phyloP scores from a whole-genome alignment of 2,797 vertebrate genomes.

The Pteropus rufus region DNA sequence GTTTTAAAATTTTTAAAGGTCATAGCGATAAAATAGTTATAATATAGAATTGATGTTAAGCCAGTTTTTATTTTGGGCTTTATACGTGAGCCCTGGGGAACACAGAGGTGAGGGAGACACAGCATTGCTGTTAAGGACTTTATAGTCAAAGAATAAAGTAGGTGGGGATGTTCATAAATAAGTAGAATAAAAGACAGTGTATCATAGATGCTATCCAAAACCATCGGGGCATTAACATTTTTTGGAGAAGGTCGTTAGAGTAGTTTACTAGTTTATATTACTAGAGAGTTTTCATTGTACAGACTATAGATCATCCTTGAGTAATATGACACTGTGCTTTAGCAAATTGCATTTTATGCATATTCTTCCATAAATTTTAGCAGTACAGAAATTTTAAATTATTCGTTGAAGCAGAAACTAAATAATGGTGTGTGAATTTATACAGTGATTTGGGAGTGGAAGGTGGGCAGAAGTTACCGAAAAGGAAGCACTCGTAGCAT shows the following conservation, averaged over 20 bases:
- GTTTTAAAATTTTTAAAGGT: neutral
- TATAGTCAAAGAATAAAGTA: neutral
- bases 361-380: neutral
- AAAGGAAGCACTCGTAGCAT: neutral
- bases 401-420: neutral
- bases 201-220: neutral
- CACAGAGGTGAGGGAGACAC: neutral
- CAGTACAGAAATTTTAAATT: neutral
- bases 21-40: neutral
- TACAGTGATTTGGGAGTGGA: neutral
- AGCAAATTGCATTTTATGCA: neutral
- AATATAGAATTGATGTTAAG: neutral
- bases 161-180: neutral
- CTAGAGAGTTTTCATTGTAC: neutral
- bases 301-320: conserved; percentile 2
- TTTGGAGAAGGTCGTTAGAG: neutral
- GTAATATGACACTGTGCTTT: neutral
- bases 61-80: conserved; percentile 6
- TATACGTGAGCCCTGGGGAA: neutral
- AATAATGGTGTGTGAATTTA: neutral
- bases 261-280: neutral
- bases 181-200: neutral
- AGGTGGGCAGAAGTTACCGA: neutral
- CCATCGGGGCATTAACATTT: neutral
- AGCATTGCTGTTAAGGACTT: conserved; percentile 28